A percentile compares a stretch with the other conserved stretches of the same genome.
Conservation (phyloP, 2,797 vertebrate genomes). For the Channa striata region DNA sequence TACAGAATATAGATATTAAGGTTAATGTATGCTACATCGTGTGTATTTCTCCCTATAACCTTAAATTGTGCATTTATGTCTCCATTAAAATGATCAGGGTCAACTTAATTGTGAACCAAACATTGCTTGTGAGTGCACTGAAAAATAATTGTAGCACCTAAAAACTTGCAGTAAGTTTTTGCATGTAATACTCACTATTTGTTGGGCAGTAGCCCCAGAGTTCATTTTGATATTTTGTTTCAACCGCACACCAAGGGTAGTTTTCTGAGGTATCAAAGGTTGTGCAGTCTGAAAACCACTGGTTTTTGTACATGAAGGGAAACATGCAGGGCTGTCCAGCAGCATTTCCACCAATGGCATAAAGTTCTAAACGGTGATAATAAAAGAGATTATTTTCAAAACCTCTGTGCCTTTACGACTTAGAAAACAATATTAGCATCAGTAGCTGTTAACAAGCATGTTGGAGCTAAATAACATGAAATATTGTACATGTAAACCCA, state of each 20-base stretch:
- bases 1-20: background rate
- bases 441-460: background rate
- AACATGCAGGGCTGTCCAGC: conserved; percentile 90
- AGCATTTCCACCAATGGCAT: conserved; percentile 87
- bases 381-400: conserved; percentile 7
- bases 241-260: conserved; percentile 88
- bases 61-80: background rate
- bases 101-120: background rate
- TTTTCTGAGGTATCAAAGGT: conserved; percentile 62
- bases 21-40: background rate
- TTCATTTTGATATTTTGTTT: conserved; percentile 81
- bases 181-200: conserved; percentile 82
- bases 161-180: background rate
- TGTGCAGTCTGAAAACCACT: conserved; percentile 90
- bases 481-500: background rate
- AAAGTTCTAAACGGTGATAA: conserved; percentile 80
- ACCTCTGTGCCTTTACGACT: background rate
- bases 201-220: conserved; percentile 89
- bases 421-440: background rate
- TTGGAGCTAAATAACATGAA: too few species aligned
- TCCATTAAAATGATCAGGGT: background rate
- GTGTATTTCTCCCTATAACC: background rate
- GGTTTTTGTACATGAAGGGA: conserved; percentile 87
- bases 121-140: background rate
- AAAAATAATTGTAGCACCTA: background rate